Base-by-base conservation (phyloP, 2,888 invertebrate species). In the Cryptosula pallasiana region DNA sequence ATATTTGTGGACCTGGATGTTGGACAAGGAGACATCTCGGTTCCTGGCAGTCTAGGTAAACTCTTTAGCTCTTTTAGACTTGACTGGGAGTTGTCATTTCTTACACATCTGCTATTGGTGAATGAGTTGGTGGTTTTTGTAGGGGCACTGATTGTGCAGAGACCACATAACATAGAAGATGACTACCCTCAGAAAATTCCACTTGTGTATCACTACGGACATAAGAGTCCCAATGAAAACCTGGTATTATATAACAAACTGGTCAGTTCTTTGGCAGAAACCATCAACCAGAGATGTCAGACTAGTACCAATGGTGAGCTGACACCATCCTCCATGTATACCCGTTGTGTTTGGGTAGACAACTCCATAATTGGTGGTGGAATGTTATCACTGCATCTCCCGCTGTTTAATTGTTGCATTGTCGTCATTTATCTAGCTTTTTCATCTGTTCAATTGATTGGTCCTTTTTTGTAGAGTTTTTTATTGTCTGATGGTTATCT, bases 1-100 rank as follows among this genome's bases (percentile, higher is more conserved):
- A 91, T 98, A 73, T 94, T 90, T 84, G 95, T 96, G 0, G 98
- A 99, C 81, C 86, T 98, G 45, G 98, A 99, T 87, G 92, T 96
- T 0, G 98, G 96, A 0, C 97, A 98, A 80, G 94, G 95, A 0
- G 90, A 91, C 74, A 92, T 96, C 73, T 91, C 94, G 57, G 90
- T 96, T 75, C 95, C 96, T 0, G 96, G 96, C 13, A 94, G 94
- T 32, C 89, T 97, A 74, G 94, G 91, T 90, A 78, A 81, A n/a
- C n/a, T n/a, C n/a, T n/a, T n/a, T n/a, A n/a, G n/a, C n/a, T n/a
- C n/a, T n/a, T n/a, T n/a, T n/a, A n/a, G n/a, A n/a, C n/a, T n/a
- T n/a, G n/a, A n/a, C n/a, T n/a, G n/a, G n/a, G n/a, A n/a, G n/a
- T n/a, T n/a, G n/a, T n/a, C n/a, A n/a, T 45, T 45, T 5, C 45